phyloP scores from a whole-genome alignment of 2,797 vertebrate genomes.

The Hemibagrus guttatus region DNA sequence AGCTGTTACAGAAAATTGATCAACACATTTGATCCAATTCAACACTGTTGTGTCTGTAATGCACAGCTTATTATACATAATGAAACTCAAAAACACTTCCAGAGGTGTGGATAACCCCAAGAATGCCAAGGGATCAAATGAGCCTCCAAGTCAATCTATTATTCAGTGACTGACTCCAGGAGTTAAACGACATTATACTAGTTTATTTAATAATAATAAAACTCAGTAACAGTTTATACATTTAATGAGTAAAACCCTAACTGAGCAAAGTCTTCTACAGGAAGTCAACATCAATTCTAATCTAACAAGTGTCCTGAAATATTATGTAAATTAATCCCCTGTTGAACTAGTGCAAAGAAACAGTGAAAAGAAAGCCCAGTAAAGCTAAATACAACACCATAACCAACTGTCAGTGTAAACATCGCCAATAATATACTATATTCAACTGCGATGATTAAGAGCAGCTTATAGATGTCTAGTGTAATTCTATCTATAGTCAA shows the following conservation, averaged over 20 bases:
- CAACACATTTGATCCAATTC: neutral
- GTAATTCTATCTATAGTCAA: neutral
- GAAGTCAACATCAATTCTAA: neutral
- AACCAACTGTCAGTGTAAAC: neutral
- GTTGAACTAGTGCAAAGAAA: neutral
- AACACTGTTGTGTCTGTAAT: neutral
- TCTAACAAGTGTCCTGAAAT: neutral
- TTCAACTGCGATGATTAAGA: neutral
- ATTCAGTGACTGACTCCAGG: neutral
- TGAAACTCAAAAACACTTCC: no score
- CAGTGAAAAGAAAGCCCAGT: neutral
- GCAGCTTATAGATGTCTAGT: neutral
- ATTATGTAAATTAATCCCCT: no score
- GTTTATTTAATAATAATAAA: no score
- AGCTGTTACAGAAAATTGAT: neutral
- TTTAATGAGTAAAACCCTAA: neutral
- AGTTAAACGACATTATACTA: neutral
- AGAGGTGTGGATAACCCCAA: no score
- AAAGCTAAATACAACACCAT: neutral
- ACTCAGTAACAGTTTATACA: neutral
- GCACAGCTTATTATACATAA: neutral
- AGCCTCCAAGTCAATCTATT: neutral
- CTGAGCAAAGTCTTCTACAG: neutral
- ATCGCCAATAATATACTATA: neutral
- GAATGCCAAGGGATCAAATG: neutral